Evolutionary conservation across 2,113 vertebrate genomes (phyloP).

Genomic region (Pteropus alecto): DNA sequence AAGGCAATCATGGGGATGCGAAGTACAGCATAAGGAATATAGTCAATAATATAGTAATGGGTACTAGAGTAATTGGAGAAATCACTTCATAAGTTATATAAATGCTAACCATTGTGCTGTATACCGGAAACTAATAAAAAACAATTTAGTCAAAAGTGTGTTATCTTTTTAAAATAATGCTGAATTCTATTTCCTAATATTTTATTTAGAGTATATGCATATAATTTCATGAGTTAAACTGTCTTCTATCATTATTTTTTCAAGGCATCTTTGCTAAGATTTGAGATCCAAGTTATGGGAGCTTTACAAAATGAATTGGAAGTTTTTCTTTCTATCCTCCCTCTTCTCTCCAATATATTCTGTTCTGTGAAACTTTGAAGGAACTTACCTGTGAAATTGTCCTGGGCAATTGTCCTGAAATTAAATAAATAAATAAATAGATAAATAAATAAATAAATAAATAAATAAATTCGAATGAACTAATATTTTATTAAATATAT

Average conservation of each 20-base stretch:
- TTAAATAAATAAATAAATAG: background rate
- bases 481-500: background rate
- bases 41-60: too few species aligned
- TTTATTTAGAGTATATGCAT: background rate
- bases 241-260: background rate
- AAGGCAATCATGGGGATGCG: too few species aligned
- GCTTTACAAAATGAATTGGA: background rate
- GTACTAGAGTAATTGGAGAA: too few species aligned
- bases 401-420: background rate
- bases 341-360: accelerated
- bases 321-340: background rate
- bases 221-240: constrained; percentile 12
- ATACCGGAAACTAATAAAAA: too few species aligned
- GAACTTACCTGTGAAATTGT: background rate
- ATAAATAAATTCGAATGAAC: background rate
- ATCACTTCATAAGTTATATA: too few species aligned
- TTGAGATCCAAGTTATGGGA: background rate
- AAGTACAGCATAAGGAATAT: too few species aligned
- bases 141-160: background rate
- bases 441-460: accelerated
- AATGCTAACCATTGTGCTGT: too few species aligned
- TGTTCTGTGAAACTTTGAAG: background rate
- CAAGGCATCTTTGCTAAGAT: background rate
- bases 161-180: background rate
- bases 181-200: background rate